Evolutionary conservation across 2,797 vertebrate species (phyloP), one percentile per base, ranked within the genome.

Genomic region (Argentina silus): DNA sequence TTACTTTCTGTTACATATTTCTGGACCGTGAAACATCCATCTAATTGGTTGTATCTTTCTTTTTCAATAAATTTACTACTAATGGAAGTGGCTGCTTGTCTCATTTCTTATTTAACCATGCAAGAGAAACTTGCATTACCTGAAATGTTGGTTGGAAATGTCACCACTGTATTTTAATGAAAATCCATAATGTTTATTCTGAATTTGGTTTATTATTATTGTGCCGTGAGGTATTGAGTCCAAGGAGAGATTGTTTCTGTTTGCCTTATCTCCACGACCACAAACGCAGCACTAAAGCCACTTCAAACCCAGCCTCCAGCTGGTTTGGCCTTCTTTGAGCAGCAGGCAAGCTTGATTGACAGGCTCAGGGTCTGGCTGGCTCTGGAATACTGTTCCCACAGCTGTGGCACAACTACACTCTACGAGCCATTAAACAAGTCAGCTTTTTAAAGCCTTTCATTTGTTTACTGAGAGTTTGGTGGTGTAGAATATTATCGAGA

Each of bases 31-130:
- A 93, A 91, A 83, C 88, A 87, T 89, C 82, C 90, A 86, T 92
- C 85, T 86, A 83, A 87, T 87, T 92, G 91, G 91, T 93, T 93
- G 91, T 93, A 91, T 87, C 87, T 93, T 93, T 86, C 75, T 85
- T 85, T 93, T 91, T 92, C 91, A 94, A 94, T 94, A 93, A 94
- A 94, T 93, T 93, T 93, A 93, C 89, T 94, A 94, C 91, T 93
- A 93, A 93, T 93, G 83, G 47, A 23, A 23, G 19, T 48, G 51
- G 42, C 3, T 66, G 47, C 48, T 50, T 69, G 17, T 11, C 9
- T 61, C 19, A 82, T 86, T 83, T 56, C 81, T 71, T 63, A 53
- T 3, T 10, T 63, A 73, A 43, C 56, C 21, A 1, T 59, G 19
- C 63, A 57, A 64, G 9, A 55, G 27, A 21, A 61, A 50, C 19